Evolutionary conservation across 1,140 invertebrate genomes (phyloP).

Genomic region (Bilobella aurantiaca): DNA sequence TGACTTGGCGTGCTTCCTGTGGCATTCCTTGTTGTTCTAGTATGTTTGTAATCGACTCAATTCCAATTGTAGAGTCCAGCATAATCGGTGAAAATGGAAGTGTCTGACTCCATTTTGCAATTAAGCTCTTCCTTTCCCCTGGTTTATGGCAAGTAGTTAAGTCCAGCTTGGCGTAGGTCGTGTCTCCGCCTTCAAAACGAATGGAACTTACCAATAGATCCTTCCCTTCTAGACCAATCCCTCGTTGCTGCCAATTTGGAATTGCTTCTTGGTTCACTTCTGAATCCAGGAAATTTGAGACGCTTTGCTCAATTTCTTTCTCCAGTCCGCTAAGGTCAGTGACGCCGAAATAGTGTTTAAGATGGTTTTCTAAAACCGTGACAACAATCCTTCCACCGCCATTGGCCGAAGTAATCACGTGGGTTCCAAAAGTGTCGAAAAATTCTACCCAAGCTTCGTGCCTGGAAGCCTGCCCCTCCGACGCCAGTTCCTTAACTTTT

Average conservation of each 20-base stretch:
- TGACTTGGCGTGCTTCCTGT: neutral
- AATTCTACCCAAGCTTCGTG: constrained; percentile 4
- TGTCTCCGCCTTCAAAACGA: neutral
- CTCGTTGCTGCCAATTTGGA: neutral
- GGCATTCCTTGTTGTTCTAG: neutral
- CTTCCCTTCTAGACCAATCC: neutral
- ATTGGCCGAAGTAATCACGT: neutral
- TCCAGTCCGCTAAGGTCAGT: neutral
- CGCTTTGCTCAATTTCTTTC: constrained; percentile 1
- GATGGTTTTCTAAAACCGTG: constrained; percentile 6
- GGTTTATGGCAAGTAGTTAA: neutral
- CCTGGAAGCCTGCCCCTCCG: neutral
- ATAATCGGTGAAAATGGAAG: neutral
- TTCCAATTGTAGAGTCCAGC: neutral
- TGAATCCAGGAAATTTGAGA: neutral
- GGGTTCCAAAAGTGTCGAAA: neutral
- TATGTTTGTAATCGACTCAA: constrained; percentile 4
- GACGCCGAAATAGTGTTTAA: neutral
- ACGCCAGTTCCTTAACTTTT: neutral
- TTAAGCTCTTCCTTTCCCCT: neutral
- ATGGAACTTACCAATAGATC: constrained; percentile 5
- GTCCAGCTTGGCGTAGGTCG: neutral
- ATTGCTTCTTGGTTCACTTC: neutral
- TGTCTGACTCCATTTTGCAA: neutral
- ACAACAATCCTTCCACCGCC: neutral